Evolutionary conservation across 2,888 invertebrate species (phyloP), one percentile per base, ranked within the genome.

Genomic region (Nebria brevicollis): DNA sequence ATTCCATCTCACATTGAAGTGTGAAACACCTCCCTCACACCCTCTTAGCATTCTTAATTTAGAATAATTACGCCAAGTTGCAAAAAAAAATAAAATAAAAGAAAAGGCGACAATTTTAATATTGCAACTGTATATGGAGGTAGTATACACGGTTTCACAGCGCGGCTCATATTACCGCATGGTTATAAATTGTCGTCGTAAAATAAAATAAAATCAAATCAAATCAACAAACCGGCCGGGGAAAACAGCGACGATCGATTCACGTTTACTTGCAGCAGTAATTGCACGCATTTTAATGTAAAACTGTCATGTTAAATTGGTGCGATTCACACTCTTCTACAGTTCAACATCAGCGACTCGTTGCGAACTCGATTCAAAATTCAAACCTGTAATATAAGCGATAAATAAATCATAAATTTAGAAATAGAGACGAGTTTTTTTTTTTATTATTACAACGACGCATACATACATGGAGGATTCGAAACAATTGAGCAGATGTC

Each of bases 1-100:
- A 75, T 73, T 68, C 68, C 73, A 34, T 42, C 73, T 73, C 42
- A 41, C 42, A 41, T 43, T 34, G 70, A 15, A 10, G 20, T 25
- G 68, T 26, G 25, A 68, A 25, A 68, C 68, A 11, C 68, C 5
- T 70, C 13, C 20, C 34, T 20, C 25, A 70, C 68, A 15, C 10
- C 20, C 26, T 7, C 25, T 7, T 26, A 20, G 5, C 26, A 11
- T 13, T 11, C 68, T 7, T 13, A 66, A n/a, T 6, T 20, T 43
- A 8, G 43, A 43, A 43, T 43, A 43, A 8, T 43, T 43, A 43
- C 43, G 10, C 43, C 43, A 43, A 10, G 43, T 1, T 10, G 10
- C 43, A 43, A 43, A 43, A 8, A 43, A 43, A 43, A 43, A 43
- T 43, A 43, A 20, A 20, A 20, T 43, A 43, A 20, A 20, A 20